These are phyloP conservation scores for Pseudococcus longispinus DNA, from an alignment of 2,888 invertebrate species.

Conservation along the genomic window DNA sequence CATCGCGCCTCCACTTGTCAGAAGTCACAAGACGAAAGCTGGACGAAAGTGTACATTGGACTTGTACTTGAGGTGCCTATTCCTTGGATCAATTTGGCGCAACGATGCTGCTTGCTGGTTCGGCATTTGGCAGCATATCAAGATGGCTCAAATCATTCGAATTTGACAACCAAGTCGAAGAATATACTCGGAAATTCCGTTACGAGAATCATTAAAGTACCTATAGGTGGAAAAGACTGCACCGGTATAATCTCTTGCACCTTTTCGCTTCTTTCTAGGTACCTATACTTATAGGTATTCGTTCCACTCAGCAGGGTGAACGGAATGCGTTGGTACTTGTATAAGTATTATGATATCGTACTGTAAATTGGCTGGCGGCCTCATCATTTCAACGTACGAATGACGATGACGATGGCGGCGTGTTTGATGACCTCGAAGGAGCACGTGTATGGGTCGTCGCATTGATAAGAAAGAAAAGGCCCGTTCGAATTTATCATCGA, in stretches of 20 bases:
- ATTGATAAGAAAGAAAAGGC: not conserved
- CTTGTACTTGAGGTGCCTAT: not conserved
- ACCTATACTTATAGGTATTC: not conserved
- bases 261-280: not conserved
- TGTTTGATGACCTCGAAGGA: conserved; percentile 10
- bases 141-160: not conserved
- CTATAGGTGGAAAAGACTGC: not conserved
- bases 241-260: not conserved
- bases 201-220: not conserved
- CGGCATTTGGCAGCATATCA: too few species aligned
- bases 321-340: not conserved
- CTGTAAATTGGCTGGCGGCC: not conserved
- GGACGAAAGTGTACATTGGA: not conserved
- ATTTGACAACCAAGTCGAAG: not conserved
- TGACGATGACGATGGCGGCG: not conserved
- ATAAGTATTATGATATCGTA: not conserved
- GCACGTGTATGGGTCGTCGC: not conserved
- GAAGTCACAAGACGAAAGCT: not conserved
- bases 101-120: not conserved
- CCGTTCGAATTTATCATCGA: not conserved
- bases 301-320: not conserved
- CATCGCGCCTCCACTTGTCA: not conserved
- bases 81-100: not conserved
- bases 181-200: not conserved
- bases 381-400: not conserved